Conservation (phyloP, 2,113 vertebrate species). For the Leptocoma aspasia region DNA sequence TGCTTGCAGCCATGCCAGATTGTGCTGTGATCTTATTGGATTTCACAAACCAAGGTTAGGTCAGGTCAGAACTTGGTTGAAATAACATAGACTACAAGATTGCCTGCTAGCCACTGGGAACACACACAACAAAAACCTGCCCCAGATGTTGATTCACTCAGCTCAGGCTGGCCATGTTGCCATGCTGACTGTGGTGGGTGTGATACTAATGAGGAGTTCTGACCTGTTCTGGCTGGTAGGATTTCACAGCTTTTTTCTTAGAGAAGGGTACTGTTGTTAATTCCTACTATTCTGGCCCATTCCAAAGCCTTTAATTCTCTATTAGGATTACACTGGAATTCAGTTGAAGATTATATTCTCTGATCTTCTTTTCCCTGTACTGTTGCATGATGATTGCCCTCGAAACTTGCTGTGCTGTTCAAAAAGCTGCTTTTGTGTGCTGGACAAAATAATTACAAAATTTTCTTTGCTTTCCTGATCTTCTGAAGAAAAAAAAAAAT, state of each 20-base stretch:
- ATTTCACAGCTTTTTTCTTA: background rate
- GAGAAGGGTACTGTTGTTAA: background rate
- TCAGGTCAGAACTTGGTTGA: conserved; percentile 53
- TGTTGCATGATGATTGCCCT: background rate
- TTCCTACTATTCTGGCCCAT: background rate
- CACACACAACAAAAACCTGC: background rate
- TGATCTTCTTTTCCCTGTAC: background rate
- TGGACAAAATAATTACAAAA: background rate
- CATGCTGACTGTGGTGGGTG: background rate
- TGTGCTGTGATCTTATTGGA: conserved; percentile 55
- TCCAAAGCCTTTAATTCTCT: conserved; percentile 5
- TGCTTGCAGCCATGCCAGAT: conserved; percentile 54
- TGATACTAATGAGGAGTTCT: background rate
- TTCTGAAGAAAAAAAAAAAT: background rate
- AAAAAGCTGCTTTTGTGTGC: background rate
- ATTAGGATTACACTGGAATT: background rate
- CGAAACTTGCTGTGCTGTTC: background rate
- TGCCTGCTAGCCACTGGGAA: conserved; percentile 7
- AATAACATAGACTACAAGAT: background rate
- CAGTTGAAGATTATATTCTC: background rate
- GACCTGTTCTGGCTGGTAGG: background rate
- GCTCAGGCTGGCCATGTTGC: background rate
- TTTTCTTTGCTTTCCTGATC: background rate
- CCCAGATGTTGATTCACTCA: background rate
- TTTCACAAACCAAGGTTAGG: conserved; percentile 56